Evolutionary conservation across 1,140 invertebrate genomes (phyloP), one percentile per base, ranked within the genome.

Genomic region (Drosophila trapezifrons): DNA sequence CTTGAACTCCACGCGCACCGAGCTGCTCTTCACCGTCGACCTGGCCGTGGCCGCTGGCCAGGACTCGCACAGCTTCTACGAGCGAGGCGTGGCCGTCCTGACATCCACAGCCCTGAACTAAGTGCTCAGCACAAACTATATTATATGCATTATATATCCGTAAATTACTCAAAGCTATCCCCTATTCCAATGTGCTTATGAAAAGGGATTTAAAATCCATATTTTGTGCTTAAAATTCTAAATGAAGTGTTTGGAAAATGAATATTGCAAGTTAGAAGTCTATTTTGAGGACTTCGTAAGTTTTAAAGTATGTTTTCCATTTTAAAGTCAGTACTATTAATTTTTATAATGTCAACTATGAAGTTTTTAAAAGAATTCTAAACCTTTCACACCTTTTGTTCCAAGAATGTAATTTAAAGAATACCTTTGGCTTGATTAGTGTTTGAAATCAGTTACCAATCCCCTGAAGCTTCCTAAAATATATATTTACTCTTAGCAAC

Each of bases 11-110:
- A 99, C 98, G 3, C 95, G 99, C 73, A 96, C 96, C 0, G 98
- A 99, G 91, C 93, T 99, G 47, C 93, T 99, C 56, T 99, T 99
- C 93, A 99, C 98, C 0, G 95, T 99, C 54, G 97, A 99, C 86
- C 95, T 99, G 85, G 96, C 97, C 78, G 96, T 98, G 37, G 97
- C 96, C 35, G 94, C 95, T 62, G 96, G 95, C 70, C 97, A 96
- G 93, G 97, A 97, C 92, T 96, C 95, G 71, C 97, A 97, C 92
- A 97, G 96, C 91, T 98, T 99, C 94, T 99, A 99, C 93, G 98
- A 99, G 93, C 94, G 99, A 65, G 99, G 99, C 65, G 98, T 99
- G 2, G 99, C 98, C 32, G 94, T 98, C 29, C 94, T 98, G 73
- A 97, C 97, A 37, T 98, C 97, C 46, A 97, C 97, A n/a, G 95